phyloP scores from a whole-genome alignment of 2,113 vertebrate species.

The Herpetotheres cachinnans region DNA sequence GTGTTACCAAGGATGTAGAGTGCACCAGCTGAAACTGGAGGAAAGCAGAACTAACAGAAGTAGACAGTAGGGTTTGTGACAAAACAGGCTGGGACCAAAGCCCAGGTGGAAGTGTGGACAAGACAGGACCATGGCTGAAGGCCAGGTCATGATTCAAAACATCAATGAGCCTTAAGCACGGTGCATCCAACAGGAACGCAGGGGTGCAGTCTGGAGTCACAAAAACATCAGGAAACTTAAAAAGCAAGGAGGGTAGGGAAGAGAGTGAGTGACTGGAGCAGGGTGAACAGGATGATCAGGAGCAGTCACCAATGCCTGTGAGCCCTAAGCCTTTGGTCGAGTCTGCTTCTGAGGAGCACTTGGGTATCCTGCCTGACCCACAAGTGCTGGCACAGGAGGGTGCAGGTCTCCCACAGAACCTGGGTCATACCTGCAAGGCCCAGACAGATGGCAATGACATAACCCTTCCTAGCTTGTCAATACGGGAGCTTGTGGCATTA shows the following conservation, averaged over 20 bases:
- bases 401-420: neutral
- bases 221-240: neutral
- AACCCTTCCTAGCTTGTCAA: neutral
- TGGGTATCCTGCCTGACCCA: neutral
- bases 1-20: neutral
- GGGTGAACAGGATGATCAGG: neutral
- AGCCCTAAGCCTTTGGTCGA: neutral
- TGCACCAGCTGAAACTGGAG: neutral
- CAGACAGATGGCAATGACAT: neutral
- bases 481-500: neutral
- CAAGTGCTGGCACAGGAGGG: neutral
- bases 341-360: neutral
- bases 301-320: accelerated
- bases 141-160: neutral
- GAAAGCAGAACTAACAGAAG: neutral
- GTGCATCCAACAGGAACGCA: neutral
- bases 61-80: neutral
- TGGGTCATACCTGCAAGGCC: neutral
- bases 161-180: neutral
- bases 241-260: neutral
- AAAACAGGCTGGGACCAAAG: neutral
- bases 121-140: neutral
- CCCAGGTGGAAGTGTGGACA: neutral
- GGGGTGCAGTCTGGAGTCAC: neutral
- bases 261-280: accelerated